Evolutionary conservation across 2,797 vertebrate species (phyloP).

Genomic region (Siniperca undulata): DNA sequence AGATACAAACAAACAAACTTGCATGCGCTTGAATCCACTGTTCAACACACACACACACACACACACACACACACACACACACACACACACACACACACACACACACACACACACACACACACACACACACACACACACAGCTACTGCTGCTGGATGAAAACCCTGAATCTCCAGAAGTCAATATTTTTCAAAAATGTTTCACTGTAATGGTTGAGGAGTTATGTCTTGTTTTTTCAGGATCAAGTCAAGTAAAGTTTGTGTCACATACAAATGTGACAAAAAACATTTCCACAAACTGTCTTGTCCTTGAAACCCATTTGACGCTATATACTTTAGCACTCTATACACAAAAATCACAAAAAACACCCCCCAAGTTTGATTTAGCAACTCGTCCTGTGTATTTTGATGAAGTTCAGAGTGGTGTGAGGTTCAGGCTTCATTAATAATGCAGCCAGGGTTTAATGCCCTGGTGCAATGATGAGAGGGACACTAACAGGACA

Average conservation of each 20-base stretch:
- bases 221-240: constrained; percentile 21
- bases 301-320: constrained; percentile 1
- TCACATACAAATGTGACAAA: constrained; percentile 35
- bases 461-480: constrained; percentile 44
- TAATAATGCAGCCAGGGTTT: constrained; percentile 86
- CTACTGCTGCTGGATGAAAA: constrained; percentile 20
- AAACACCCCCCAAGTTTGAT: background rate
- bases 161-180: constrained; percentile 1
- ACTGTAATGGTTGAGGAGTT: background rate
- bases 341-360: constrained; percentile 6
- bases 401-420: constrained; percentile 27
- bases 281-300: constrained; percentile 7
- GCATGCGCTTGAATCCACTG: background rate
- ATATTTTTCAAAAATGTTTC: constrained; percentile 13
- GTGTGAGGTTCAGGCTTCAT: constrained; percentile 79
- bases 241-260: constrained; percentile 23
- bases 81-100: constrained; percentile 8
- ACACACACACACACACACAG: constrained; percentile 10
- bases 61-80: constrained; percentile 12
- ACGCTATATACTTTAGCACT: constrained; percentile 4
- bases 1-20: constrained; percentile 14
- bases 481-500: constrained; percentile 24
- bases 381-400: background rate
- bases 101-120: constrained; percentile 15
- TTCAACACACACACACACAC: constrained; percentile 15